These are phyloP conservation scores for Spodoptera picta DNA, from an alignment of 2,888 invertebrate species.

Conservation along the genomic window DNA sequence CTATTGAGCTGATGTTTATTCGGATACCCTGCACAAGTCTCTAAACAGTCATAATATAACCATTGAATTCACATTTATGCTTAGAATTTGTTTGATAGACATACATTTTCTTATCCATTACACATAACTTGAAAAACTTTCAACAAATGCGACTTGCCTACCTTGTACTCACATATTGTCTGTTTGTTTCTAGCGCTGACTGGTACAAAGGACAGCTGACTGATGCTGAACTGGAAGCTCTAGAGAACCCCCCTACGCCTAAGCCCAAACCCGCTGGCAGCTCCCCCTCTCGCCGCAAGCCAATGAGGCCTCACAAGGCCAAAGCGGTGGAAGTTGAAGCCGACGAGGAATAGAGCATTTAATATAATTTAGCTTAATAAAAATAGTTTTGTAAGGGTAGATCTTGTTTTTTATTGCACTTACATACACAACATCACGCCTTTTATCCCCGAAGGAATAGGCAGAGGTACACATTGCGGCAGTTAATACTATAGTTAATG, in stretches of 20 bases:
- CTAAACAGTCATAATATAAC: no score
- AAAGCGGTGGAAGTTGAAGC: slow-evolving; percentile 66
- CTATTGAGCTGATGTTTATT: no score
- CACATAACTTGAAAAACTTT: no score
- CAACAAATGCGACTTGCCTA: background rate
- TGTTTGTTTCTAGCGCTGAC: slow-evolving; percentile 90
- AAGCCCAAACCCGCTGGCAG: slow-evolving; percentile 88
- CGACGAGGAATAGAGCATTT: slow-evolving; percentile 70
- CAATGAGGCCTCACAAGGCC: slow-evolving; percentile 78
- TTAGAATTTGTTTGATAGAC: no score
- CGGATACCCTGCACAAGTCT: no score
- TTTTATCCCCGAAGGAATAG: no score
- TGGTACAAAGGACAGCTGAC: slow-evolving; percentile 96
- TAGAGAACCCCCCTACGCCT: slow-evolving; percentile 93
- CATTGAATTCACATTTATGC: no score
- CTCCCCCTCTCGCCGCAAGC: slow-evolving; percentile 81
- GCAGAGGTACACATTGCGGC: no score
- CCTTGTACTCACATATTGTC: background rate
- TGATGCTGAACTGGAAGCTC: slow-evolving; percentile 92
- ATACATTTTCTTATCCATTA: background rate
- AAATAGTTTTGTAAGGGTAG: slow-evolving; percentile 62
- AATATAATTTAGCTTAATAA: slow-evolving; percentile 69
- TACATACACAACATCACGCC: no score
- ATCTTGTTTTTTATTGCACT: slow-evolving; percentile 20
- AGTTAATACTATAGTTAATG: no score